Base-by-base conservation (phyloP, 2,797 vertebrate species). In the Hemitrygon akajei region DNA sequence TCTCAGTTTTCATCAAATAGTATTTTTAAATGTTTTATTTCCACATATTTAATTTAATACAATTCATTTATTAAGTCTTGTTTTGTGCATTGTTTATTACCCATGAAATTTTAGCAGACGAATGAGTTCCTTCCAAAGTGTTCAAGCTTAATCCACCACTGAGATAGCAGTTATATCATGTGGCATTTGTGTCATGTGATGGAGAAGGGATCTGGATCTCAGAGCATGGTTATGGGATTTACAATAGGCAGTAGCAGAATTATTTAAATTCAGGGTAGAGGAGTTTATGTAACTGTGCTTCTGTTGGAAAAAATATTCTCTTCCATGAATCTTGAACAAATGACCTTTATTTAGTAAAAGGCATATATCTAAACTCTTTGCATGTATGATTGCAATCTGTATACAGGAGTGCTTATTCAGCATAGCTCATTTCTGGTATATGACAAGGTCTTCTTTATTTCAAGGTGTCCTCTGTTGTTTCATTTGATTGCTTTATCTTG, bases 401-500 rank as follows among this genome's bases (percentile, higher is more conserved):
- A 94, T 97, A 95, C 71, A 97, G 98, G 98, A 99, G 96, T 98
- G 98, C 98, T 99, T 98, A 96, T 98, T 99, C 98, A 99, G 98
- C 98, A 98, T 97, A 98, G 97, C 97, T 97, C 97, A 97, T 97
- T 96, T 96, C 97, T 97, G 97, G 97, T 97, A 97, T 97, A 96
- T 96, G 96, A 97, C 97, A 99, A 99, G 98, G 98, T 98, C 98
- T 97, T 97, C 98, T 98, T 98, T 98, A 98, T 97, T 98, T 99
- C 98, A 99, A 99, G 98, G 98, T 99, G 98, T 99, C 98, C 98
- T 98, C 97, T 97, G 95, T 96, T 98, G 97, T 97, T 98, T 25
- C 25, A 93, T 93, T 75, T 93, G 69, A 76, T 93, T 76, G 37
- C 91, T 58, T 93, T 76, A 58, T 58, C 34, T 30, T 27, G 71